Evolutionary conservation across 2,888 invertebrate genomes (phyloP).

Genomic region (Heliconius erato): DNA sequence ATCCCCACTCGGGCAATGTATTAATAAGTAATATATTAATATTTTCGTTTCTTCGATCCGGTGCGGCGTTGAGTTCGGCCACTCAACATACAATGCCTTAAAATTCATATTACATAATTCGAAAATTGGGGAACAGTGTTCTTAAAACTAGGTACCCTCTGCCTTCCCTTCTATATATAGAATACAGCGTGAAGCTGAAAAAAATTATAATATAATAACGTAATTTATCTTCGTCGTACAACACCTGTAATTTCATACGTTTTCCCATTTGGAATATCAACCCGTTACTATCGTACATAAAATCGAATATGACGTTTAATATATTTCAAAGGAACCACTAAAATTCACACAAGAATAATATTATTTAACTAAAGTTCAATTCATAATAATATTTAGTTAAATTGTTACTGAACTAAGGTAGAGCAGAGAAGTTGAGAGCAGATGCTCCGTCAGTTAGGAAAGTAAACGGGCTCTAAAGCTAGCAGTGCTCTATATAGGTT

Average conservation of each 20-base stretch:
- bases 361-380: not conserved
- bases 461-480: conserved; percentile 6
- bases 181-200: not conserved
- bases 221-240: not conserved
- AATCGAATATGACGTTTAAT: not conserved
- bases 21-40: no score
- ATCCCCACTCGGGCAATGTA: no score
- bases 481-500: not conserved
- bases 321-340: not conserved
- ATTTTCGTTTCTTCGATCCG: no score
- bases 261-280: not conserved
- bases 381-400: conserved; percentile 4
- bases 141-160: not conserved
- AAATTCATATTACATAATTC: not conserved
- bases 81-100: not conserved
- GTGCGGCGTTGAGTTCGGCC: no score
- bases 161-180: not conserved
- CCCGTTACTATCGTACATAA: not conserved
- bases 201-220: not conserved
- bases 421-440: not conserved
- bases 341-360: not conserved
- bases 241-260: not conserved
- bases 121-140: not conserved
- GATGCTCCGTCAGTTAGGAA: conserved; percentile 3
- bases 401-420: conserved; percentile 19